phyloP scores from a whole-genome alignment of 2,888 invertebrate species.

The Limenitis arthemis region DNA sequence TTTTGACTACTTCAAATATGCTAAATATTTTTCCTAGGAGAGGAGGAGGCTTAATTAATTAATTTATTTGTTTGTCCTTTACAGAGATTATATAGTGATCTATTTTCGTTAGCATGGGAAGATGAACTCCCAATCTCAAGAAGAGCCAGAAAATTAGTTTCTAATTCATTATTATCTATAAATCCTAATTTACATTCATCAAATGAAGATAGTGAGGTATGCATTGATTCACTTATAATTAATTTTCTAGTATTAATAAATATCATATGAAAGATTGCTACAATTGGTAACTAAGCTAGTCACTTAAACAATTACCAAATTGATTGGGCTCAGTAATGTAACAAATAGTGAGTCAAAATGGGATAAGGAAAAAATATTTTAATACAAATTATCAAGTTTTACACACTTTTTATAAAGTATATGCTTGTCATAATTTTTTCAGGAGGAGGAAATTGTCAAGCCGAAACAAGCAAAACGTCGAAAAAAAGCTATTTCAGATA shows the following conservation, averaged over 20 bases:
- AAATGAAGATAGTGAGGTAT: constrained; percentile 85
- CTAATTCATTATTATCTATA: constrained; percentile 66
- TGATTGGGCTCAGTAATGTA: too few species aligned
- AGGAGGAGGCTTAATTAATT: too few species aligned
- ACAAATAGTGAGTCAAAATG: too few species aligned
- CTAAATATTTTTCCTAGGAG: too few species aligned
- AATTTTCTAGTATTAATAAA: neutral
- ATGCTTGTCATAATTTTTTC: constrained; percentile 34
- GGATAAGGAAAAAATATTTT: too few species aligned
- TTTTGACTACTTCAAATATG: too few species aligned
- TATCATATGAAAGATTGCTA: too few species aligned
- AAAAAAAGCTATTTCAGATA: constrained; percentile 93
- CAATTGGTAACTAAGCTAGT: too few species aligned
- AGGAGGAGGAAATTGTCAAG: constrained; percentile 93
- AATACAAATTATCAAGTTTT: too few species aligned
- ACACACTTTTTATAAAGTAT: neutral
- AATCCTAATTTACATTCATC: constrained; percentile 75
- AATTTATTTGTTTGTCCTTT: constrained; percentile 26
- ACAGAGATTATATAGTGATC: constrained; percentile 89
- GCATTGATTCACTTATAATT: constrained; percentile 12
- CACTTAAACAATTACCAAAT: too few species aligned
- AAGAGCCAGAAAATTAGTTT: constrained; percentile 74
- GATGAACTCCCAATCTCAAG: constrained; percentile 81
- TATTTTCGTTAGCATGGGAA: constrained; percentile 92
- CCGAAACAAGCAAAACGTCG: constrained; percentile 92